Evolutionary conservation across 2,888 invertebrate species (phyloP), one percentile per base, ranked within the genome.

Genomic region (Pantelozetes paolii): DNA sequence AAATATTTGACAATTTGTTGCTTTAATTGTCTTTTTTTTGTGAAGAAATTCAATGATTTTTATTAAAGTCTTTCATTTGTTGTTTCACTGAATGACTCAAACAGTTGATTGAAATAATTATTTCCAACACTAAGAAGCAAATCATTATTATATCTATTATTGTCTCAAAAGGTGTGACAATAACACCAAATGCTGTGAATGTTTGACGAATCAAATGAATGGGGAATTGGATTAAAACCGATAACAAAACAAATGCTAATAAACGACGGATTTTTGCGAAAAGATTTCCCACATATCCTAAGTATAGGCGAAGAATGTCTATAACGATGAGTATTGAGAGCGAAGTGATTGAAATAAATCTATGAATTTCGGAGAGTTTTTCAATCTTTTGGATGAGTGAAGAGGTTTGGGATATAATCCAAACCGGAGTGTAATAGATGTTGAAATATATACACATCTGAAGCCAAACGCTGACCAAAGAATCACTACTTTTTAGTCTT

Each of bases 161-260:
- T 36, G 20, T 36, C 32, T 67, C 67, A 13, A 67, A 40, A 13
- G 67, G 67, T 67, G 42, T 40, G 20, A 67, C 42, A 2, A 40
- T 42, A 42, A 67, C 13, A 42, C 67, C 23, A 13, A 62, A 62
- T 6, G 32, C 1, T 18, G 23, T 11, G 9, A 1, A 30, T 5
- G n/a, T 64, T n/a, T 64, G 64, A 6, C 64, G 64, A n/a, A 64
- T 36, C 20, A 64, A 64, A 64, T 64, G 64, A 5, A 64, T 36
- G 15, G 64, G 64, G 11, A 64, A 40, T 36, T 64, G 64, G 13
- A 64, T 64, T 11, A 64, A 64, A 40, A 64, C 40, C 18, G 64
- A 64, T 36, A 64, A n/a, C 32, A 64, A 40, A 6, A 32, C 32
- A 36, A 64, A 64, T 20, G 64, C 64, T 1, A 64, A 36, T 20